Conservation (phyloP, 2,888 invertebrate species). For the Zaprionus obscuricornis region DNA sequence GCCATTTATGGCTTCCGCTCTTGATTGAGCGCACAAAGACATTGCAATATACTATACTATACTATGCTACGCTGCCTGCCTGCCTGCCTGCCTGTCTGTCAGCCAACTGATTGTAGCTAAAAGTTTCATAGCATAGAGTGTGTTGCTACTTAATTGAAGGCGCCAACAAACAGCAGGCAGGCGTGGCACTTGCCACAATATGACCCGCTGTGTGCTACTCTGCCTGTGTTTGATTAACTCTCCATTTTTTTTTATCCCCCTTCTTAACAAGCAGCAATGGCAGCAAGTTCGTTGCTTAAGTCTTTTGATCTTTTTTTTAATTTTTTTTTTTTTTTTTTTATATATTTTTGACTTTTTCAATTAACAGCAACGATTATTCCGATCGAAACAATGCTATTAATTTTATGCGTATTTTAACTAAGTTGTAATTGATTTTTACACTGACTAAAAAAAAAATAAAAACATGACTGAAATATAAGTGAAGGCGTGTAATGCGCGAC, state of each 20-base stretch:
- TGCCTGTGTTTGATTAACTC: too few species aligned
- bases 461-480: constrained; percentile 40
- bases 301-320: constrained; percentile 1
- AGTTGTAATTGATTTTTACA: constrained; percentile 75
- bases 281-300: constrained; percentile 30
- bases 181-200: constrained; percentile 39
- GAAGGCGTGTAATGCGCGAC: constrained; percentile 46
- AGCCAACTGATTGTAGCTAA: constrained; percentile 22
- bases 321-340: not conserved
- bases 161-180: constrained; percentile 65
- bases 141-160: constrained; percentile 64
- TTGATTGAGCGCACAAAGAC: constrained; percentile 1
- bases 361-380: constrained; percentile 51
- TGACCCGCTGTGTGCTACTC: constrained; percentile 48
- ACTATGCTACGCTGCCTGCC: too few species aligned
- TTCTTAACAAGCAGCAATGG: not conserved
- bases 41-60: too few species aligned
- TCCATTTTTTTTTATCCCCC: too few species aligned
- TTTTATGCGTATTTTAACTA: constrained; percentile 67
- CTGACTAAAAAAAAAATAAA: constrained; percentile 34
- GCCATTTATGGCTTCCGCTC: constrained; percentile 76
- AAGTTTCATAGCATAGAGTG: constrained; percentile 9
- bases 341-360: constrained; percentile 38
- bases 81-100: too few species aligned
- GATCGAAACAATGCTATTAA: constrained; percentile 44